Evolutionary conservation across 37 sponge, comb jelly and placozoan species (phyloP).

Genomic region (Theonella swinhoei): DNA sequence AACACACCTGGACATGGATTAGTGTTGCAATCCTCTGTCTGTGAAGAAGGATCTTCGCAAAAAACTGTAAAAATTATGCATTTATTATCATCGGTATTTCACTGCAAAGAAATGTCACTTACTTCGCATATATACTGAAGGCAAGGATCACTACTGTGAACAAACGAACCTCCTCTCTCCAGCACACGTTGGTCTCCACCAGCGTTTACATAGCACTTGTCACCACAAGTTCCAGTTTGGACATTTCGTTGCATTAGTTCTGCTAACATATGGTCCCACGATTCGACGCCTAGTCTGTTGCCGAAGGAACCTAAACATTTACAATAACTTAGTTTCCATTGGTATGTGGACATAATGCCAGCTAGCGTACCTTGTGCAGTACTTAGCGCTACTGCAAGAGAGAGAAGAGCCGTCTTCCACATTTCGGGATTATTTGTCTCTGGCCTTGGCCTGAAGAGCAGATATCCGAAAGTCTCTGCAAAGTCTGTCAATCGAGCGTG

Average conservation of each 20-base stretch:
- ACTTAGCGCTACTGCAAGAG: background rate
- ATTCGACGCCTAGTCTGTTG: background rate
- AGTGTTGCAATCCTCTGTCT: too few relatives aligned
- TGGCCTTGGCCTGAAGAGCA: too few relatives aligned
- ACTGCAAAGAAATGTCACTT: background rate
- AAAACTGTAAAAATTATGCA: background rate
- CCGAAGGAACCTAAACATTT: too few relatives aligned
- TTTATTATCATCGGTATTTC: too few relatives aligned
- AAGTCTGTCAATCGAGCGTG: too few relatives aligned
- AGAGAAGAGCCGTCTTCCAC: background rate
- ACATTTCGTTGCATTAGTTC: background rate
- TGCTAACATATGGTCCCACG: background rate
- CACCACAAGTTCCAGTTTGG: background rate
- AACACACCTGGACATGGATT: too few relatives aligned
- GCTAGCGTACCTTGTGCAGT: background rate
- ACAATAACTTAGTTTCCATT: background rate
- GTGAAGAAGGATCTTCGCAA: too few relatives aligned
- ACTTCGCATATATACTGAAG: background rate
- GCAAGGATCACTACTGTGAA: background rate
- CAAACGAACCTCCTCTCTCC: too few relatives aligned
- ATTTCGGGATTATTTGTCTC: too few relatives aligned
- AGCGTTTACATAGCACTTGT: background rate
- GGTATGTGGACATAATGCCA: background rate
- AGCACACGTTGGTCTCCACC: too few relatives aligned
- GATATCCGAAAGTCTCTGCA: too few relatives aligned